These are phyloP conservation scores for Chrysaora quinquecirrha DNA, from an alignment of 30 jellyfish, hydroid and myxozoan species.

Conservation along the genomic window DNA sequence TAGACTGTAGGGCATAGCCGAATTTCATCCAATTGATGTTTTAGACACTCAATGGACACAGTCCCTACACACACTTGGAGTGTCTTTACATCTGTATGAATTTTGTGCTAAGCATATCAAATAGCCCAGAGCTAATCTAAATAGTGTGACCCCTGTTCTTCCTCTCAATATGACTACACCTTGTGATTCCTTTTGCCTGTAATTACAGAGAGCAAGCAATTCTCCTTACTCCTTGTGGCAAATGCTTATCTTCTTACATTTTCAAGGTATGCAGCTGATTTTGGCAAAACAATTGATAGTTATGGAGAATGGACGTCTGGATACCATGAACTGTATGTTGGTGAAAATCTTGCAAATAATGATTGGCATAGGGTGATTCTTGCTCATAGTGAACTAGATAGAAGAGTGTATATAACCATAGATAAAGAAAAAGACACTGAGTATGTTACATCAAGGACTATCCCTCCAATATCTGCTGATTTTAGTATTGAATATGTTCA, in stretches of 20 bases:
- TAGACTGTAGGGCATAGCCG: no score
- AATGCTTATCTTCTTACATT: neutral
- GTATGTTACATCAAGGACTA: slow-evolving; percentile 19
- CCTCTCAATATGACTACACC: no score
- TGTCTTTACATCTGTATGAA: no score
- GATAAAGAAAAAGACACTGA: slow-evolving; percentile 38
- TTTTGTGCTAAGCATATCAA: no score
- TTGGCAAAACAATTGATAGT: slow-evolving; percentile 46
- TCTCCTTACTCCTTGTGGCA: no score
- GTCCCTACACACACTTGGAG: no score
- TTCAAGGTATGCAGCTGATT: slow-evolving; percentile 76
- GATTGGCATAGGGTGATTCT: slow-evolving; percentile 66
- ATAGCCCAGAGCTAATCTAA: no score
- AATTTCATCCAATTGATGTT: no score
- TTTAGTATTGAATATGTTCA: slow-evolving; percentile 52
- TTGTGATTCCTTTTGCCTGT: no score
- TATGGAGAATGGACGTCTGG: slow-evolving; percentile 59
- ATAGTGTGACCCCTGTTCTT: no score
- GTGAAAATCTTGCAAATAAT: slow-evolving; percentile 48
- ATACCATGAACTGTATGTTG: slow-evolving; percentile 67
- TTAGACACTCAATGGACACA: no score
- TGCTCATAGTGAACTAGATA: slow-evolving; percentile 58
- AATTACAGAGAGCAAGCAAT: no score
- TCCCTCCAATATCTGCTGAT: slow-evolving; percentile 30
- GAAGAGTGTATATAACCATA: slow-evolving; percentile 14